Evolutionary conservation across 2,888 invertebrate genomes (phyloP).

Genomic region (Pediacus dermestoides): DNA sequence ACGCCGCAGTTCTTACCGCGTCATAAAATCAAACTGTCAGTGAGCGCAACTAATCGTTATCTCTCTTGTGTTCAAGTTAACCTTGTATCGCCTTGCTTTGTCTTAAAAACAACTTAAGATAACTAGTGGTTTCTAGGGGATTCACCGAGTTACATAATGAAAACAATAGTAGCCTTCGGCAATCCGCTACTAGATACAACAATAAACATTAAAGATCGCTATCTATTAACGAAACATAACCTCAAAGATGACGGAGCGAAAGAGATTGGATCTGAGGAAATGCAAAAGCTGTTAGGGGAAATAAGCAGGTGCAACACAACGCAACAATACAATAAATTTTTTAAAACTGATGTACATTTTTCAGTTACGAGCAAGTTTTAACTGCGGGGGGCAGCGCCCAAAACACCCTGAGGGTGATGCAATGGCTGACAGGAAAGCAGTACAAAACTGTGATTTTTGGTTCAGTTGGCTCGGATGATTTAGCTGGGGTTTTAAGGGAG

Average conservation of each 20-base stretch:
- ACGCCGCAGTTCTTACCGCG: too few species aligned
- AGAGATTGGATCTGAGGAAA: slow-evolving; percentile 40
- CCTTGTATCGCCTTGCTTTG: too few species aligned
- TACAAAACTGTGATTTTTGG: slow-evolving; percentile 50
- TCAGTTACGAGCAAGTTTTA: slow-evolving; percentile 32
- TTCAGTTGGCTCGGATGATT: slow-evolving; percentile 52
- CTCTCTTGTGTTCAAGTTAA: too few species aligned
- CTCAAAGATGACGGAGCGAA: slow-evolving; percentile 45
- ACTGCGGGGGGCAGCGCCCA: slow-evolving; percentile 52
- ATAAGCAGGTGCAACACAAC: slow-evolving; percentile 24
- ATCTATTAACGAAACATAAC: slow-evolving; percentile 44
- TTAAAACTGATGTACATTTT: slow-evolving; percentile 14
- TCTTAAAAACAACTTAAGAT: not conserved
- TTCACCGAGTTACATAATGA: slow-evolving; percentile 24
- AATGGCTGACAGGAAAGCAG: slow-evolving; percentile 42
- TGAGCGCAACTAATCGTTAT: too few species aligned
- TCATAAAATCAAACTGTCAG: too few species aligned
- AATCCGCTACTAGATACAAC: slow-evolving; percentile 50
- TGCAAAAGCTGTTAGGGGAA: slow-evolving; percentile 37
- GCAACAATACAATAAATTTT: slow-evolving; percentile 21
- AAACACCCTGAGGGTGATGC: slow-evolving; percentile 52
- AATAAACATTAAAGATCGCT: slow-evolving; percentile 35
- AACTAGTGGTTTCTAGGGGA: too few species aligned
- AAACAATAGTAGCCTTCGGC: slow-evolving; percentile 46
- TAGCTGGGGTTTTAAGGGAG: slow-evolving; percentile 46